These are phyloP conservation scores for Dolichomitus sp. DNA, from an alignment of 2,888 invertebrate species.

Conservation along the genomic window DNA sequence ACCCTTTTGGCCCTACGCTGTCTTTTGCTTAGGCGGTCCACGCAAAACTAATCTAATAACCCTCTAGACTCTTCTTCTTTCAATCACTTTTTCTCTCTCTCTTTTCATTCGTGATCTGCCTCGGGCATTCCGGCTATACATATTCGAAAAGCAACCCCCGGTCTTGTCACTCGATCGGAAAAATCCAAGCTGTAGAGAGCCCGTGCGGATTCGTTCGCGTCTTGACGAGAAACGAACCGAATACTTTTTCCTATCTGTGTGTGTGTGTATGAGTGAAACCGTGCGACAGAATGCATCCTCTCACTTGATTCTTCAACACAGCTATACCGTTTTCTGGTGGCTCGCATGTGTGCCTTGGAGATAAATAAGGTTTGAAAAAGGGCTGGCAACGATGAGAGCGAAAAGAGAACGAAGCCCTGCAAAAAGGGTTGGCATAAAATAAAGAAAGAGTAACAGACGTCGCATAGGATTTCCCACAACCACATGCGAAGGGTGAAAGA, in stretches of 20 bases:
- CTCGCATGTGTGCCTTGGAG: slow-evolving; percentile 17
- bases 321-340: not conserved
- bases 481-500: slow-evolving; percentile 28
- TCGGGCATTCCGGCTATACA: slow-evolving; percentile 37
- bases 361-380: slow-evolving; percentile 46
- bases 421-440: slow-evolving; percentile 54
- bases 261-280: slow-evolving; percentile 19
- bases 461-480: slow-evolving; percentile 50
- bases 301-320: not conserved
- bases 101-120: slow-evolving; percentile 43
- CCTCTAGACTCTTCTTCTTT: not conserved
- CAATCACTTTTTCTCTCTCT: slow-evolving; percentile 32
- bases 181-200: slow-evolving; percentile 38
- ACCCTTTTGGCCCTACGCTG: slow-evolving; percentile 65
- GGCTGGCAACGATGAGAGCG: slow-evolving; percentile 59
- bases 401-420: slow-evolving; percentile 23
- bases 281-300: slow-evolving; percentile 29
- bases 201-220: slow-evolving; percentile 33
- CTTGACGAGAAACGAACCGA: slow-evolving; percentile 37
- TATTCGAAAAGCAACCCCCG: slow-evolving; percentile 43
- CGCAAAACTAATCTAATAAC: slow-evolving; percentile 39
- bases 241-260: not conserved
- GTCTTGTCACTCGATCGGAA: slow-evolving; percentile 56
- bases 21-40: not conserved
- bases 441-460: slow-evolving; percentile 6